Evolutionary conservation across 2,113 vertebrate genomes (phyloP).

Genomic region (Tyto alba): DNA sequence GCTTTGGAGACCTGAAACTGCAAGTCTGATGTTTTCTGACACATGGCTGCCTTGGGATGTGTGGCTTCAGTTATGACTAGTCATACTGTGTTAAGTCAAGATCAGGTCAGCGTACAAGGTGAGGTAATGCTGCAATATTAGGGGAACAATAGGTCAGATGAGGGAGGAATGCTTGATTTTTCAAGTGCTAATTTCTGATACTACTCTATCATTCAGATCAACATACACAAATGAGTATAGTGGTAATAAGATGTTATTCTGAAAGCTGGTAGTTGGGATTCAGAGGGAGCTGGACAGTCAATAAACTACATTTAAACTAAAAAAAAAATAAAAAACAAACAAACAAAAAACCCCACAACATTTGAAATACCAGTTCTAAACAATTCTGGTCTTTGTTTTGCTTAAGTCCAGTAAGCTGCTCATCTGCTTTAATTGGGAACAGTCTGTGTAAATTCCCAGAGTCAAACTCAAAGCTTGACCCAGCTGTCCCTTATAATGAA

Average conservation of each 20-base stretch:
- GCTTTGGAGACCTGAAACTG: background rate
- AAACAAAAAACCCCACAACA: no score
- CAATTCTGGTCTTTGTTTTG: background rate
- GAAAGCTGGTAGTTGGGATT: background rate
- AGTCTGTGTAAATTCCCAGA: background rate
- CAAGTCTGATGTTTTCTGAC: conserved; percentile 11
- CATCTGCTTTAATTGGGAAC: background rate
- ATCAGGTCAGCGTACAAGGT: background rate
- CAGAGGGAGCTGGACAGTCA: background rate
- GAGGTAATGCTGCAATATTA: background rate
- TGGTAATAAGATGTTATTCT: background rate
- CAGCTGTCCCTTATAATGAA: conserved; percentile 14
- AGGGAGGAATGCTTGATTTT: background rate
- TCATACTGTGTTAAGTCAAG: background rate
- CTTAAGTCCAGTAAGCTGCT: background rate
- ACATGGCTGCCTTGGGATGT: background rate
- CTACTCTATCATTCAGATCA: background rate
- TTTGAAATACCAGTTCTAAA: background rate
- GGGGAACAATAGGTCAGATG: background rate
- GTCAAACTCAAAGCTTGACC: background rate
- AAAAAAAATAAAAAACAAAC: background rate
- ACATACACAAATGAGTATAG: background rate
- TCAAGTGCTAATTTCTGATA: background rate
- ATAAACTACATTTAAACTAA: background rate
- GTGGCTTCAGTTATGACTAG: background rate